Conservation (phyloP, 2,797 vertebrate genomes). For the Pseudochirops cupreus region DNA sequence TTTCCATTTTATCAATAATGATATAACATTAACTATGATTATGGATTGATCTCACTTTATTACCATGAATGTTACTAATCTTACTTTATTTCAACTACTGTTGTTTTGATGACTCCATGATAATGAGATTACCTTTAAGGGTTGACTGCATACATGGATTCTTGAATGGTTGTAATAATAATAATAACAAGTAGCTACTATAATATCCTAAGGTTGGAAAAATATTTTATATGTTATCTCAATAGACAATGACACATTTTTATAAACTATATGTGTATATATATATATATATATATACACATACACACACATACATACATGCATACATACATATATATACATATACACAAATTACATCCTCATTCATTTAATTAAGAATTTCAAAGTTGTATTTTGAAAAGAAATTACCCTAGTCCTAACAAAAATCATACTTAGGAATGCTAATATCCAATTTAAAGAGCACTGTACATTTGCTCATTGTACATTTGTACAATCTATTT, state of each 20-base stretch:
- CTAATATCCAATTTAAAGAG: neutral
- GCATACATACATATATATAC: too few relatives aligned
- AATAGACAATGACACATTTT: neutral
- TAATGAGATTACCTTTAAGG: neutral
- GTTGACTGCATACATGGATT: neutral
- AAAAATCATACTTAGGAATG: neutral
- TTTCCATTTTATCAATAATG: slow-evolving; percentile 38
- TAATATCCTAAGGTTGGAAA: neutral
- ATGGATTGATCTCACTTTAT: neutral
- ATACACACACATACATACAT: too few relatives aligned
- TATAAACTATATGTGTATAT: too few relatives aligned
- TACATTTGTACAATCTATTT: slow-evolving; percentile 17
- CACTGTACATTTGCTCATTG: slow-evolving; percentile 9
- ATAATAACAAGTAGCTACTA: neutral
- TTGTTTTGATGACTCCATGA: neutral
- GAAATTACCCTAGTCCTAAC: neutral
- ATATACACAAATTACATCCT: neutral
- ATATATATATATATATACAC: too few relatives aligned
- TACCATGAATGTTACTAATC: neutral
- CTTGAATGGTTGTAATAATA: neutral
- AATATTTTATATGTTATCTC: neutral
- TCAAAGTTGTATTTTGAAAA: neutral
- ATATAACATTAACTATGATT: neutral
- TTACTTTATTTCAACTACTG: neutral
- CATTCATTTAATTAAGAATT: slow-evolving; percentile 7